Conservation (phyloP, 2,113 vertebrate genomes). For the Motacilla alba region DNA sequence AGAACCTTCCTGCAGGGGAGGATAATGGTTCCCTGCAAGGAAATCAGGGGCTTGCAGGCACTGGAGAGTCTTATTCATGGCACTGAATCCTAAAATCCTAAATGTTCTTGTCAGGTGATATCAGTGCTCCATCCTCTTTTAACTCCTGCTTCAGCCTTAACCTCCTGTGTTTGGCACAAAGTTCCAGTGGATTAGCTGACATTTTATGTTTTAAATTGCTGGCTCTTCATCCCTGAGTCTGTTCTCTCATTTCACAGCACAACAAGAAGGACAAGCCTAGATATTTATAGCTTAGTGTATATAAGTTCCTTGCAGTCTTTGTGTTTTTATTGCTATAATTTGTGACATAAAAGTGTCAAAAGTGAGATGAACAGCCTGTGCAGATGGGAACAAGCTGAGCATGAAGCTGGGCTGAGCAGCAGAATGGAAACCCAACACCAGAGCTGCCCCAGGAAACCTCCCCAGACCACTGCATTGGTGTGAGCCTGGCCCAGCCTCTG, state of each 20-base stretch:
- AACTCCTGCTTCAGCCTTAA: not conserved
- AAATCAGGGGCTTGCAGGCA: not conserved
- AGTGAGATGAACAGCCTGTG: not conserved
- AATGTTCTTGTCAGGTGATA: not conserved
- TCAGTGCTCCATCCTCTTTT: not conserved
- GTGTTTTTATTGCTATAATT: not conserved
- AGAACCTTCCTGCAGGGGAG: not conserved
- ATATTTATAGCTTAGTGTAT: not conserved
- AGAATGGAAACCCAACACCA: not conserved
- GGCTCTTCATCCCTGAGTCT: not conserved
- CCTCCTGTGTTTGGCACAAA: not conserved
- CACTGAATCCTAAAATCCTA: not conserved
- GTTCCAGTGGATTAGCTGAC: not conserved
- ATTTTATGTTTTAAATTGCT: not conserved
- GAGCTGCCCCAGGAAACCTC: not conserved
- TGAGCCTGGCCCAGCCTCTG: not conserved
- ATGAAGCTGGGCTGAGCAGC: not conserved
- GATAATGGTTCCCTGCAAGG: not conserved
- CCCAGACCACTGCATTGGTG: not conserved
- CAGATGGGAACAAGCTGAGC: not conserved
- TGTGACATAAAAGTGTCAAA: not conserved
- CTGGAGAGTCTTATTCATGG: not conserved
- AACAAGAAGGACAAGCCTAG: not conserved
- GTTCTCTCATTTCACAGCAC: not conserved
- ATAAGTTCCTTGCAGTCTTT: not conserved